Evolutionary conservation across 2,888 invertebrate species (phyloP), one percentile per base, ranked within the genome.

Genomic region (Dicranocentrus wangi): DNA sequence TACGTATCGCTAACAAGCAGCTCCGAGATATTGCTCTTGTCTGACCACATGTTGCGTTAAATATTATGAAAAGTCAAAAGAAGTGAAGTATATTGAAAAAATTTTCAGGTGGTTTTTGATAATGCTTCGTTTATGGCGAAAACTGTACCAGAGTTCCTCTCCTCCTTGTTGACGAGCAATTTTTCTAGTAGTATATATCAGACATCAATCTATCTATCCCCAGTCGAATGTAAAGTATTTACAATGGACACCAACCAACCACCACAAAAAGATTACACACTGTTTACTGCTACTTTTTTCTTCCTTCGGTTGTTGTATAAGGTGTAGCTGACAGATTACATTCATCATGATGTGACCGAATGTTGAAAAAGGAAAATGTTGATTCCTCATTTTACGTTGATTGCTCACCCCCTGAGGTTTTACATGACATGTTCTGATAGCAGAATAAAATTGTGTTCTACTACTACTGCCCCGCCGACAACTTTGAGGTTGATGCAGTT

Each of bases 361-460:
- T n/a, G 53, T 55, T 21, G n/a, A 42, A 8, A 39, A 39, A 42
- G n/a, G 39, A 3, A 42, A 63, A 17, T 53, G 21, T 60, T n/a
- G 25, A 60, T 60, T 60, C 15, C 17, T 55, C 55, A 8, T 60
- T 60, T 51, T 23, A 60, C 43, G 47, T 68, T 69, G 60, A 76
- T 69, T 68, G 60, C 61, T 68, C 43, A 28, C 76, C 68, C 68
- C 76, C 76, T 61, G 51, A 47, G 60, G 76, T 53, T 68, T 76
- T 76, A 76, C 76, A 76, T 60, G 75, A 58, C 75, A 60, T 66
- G 58, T 58, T 75, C 75, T 58, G 66, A 58, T 75, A 58, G 55
- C 32, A 27, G 43, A 76, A 17, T 32, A 43, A 68, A 69, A 76
- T 68, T 73, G 53, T 61, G 47, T 17, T 43, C 27, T 58, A 47